Evolutionary conservation across 1,140 invertebrate genomes (phyloP).

Genomic region (Platyura marginata): DNA sequence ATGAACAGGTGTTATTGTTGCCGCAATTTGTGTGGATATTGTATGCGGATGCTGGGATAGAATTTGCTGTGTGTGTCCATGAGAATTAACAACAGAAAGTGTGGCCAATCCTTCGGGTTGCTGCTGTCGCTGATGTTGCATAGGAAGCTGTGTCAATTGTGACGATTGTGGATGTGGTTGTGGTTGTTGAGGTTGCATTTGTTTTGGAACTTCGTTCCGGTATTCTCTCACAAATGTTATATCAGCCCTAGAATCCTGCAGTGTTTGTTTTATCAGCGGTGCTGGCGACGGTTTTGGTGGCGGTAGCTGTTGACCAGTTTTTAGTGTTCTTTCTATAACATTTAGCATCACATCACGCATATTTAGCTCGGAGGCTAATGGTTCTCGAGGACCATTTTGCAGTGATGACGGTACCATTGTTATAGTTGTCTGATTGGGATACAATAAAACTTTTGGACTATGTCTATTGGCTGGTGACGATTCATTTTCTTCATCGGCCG

Average conservation of each 20-base stretch:
- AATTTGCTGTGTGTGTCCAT: constrained; percentile 14
- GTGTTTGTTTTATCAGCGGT: constrained; percentile 1
- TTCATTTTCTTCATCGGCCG: constrained; percentile 60
- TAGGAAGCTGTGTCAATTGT: not conserved
- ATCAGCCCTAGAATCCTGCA: constrained; percentile 23
- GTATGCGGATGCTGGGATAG: constrained; percentile 12
- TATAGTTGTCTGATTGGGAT: constrained; percentile 12
- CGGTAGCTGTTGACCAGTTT: constrained; percentile 30
- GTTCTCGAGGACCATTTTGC: constrained; percentile 18
- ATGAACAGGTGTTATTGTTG: constrained; percentile 42
- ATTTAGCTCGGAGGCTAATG: constrained; percentile 25
- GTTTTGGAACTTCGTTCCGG: constrained; percentile 18
- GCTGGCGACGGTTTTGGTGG: constrained; percentile 9
- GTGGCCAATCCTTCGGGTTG: constrained; percentile 38
- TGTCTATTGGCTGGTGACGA: constrained; percentile 29
- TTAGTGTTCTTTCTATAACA: constrained; percentile 53
- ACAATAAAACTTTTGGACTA: constrained; percentile 23
- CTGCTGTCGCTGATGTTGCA: constrained; percentile 7
- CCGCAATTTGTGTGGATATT: constrained; percentile 31
- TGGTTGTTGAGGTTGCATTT: constrained; percentile 11
- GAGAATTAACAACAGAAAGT: constrained; percentile 41
- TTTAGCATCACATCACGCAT: constrained; percentile 56
- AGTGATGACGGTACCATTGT: constrained; percentile 10
- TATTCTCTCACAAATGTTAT: constrained; percentile 33
- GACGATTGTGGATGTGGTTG: constrained; percentile 8